A percentile compares a stretch with the other conserved stretches of the same genome.
These are phyloP conservation scores for Aethes cnicana DNA, from an alignment of 2,888 invertebrate species.

Conservation along the genomic window DNA sequence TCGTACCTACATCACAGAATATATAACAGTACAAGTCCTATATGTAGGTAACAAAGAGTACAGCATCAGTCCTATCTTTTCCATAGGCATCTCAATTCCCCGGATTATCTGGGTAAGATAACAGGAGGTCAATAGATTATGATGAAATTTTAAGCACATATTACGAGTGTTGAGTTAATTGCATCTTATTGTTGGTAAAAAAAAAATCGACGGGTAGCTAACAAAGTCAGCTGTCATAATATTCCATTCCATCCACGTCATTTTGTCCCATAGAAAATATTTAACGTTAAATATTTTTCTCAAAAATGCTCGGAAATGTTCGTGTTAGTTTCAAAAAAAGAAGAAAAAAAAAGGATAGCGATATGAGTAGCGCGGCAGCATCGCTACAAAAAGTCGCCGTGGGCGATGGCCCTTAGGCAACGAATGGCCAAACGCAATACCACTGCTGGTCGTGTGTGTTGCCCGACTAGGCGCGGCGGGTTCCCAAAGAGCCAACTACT, in stretches of 20 bases:
- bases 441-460: neutral
- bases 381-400: too few species aligned
- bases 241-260: too few species aligned
- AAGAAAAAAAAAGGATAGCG: neutral
- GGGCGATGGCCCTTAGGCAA: too few species aligned
- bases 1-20: too few species aligned
- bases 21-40: neutral
- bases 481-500: neutral
- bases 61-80: neutral
- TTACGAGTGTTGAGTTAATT: neutral
- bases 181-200: neutral
- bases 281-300: too few species aligned
- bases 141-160: slow-evolving; percentile 14
- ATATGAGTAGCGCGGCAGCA: too few species aligned
- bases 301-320: too few species aligned
- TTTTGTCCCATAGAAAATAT: too few species aligned
- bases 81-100: slow-evolving; percentile 1
- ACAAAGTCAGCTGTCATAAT: too few species aligned
- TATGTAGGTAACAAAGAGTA: neutral
- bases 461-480: neutral
- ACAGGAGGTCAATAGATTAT: slow-evolving; percentile 17
- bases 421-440: too few species aligned
- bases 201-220: neutral
- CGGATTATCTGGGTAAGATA: slow-evolving; percentile 11
- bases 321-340: too few species aligned